Percentiles rank a stretch among this genome's conserved stretches.
Conservation (phyloP, 2,888 invertebrate species). For the Orchesellides sinensis region DNA sequence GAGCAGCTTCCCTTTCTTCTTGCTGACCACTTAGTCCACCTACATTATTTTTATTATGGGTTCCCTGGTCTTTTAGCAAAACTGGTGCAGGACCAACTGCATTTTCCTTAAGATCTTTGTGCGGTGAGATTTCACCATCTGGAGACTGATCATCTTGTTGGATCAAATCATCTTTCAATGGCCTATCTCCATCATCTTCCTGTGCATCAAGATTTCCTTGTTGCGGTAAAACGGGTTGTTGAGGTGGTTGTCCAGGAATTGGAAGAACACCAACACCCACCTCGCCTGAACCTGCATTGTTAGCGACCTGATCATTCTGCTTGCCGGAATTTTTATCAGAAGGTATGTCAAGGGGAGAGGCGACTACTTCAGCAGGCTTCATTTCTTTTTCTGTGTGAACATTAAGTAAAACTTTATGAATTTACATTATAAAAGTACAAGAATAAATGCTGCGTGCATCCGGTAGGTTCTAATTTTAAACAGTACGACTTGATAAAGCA, state of each 20-base stretch:
- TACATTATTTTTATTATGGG: constrained; percentile 28
- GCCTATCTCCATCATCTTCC: constrained; percentile 72
- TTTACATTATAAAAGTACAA: not conserved
- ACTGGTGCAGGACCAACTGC: constrained; percentile 50
- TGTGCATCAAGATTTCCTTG: constrained; percentile 72
- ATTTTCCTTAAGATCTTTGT: constrained; percentile 66
- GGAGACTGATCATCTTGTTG: constrained; percentile 74
- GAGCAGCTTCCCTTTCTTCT: constrained; percentile 72
- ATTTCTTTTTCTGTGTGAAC: constrained; percentile 68
- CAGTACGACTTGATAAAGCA: not conserved
- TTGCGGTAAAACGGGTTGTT: constrained; percentile 36
- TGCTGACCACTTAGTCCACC: constrained; percentile 63
- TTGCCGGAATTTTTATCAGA: constrained; percentile 46
- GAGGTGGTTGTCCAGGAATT: constrained; percentile 66
- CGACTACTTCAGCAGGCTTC: constrained; percentile 68
- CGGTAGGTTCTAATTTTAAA: not conserved
- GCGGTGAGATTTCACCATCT: constrained; percentile 69
- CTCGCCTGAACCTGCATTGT: constrained; percentile 42
- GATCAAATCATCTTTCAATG: constrained; percentile 69
- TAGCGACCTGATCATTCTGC: constrained; percentile 15
- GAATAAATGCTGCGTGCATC: not conserved
- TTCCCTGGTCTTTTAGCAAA: constrained; percentile 28
- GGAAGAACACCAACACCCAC: constrained; percentile 68
- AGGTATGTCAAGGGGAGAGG: constrained; percentile 52
- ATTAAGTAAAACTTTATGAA: not conserved